Evolutionary conservation across 2,888 invertebrate species (phyloP).

Genomic region (Lepetodrilus schrolli): DNA sequence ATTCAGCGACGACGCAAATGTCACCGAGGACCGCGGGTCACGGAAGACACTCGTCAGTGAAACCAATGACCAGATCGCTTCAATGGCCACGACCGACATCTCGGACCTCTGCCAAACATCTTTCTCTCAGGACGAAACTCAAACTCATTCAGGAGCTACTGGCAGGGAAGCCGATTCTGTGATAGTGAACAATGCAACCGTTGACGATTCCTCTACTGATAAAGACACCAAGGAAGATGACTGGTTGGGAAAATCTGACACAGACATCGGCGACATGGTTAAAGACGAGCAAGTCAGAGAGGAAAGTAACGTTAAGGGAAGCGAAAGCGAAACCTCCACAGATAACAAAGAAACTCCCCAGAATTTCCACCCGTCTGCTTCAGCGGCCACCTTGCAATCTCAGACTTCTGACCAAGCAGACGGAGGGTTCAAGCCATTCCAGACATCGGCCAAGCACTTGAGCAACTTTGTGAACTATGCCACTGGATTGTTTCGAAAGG

Average conservation of each 20-base stretch:
- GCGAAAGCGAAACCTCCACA: constrained; percentile 26
- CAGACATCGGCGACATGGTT: neutral
- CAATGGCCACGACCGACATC: neutral
- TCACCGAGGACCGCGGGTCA: neutral
- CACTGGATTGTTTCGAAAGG: constrained; percentile 86
- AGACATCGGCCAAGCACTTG: constrained; percentile 61
- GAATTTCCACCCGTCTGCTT: neutral
- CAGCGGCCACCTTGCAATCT: neutral
- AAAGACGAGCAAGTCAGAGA: constrained; percentile 40
- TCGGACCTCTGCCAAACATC: constrained; percentile 10
- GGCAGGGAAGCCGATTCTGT: constrained; percentile 6
- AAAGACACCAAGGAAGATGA: neutral
- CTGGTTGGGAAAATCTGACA: too few relatives aligned
- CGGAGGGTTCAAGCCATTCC: constrained; percentile 52
- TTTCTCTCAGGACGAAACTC: constrained; percentile 16
- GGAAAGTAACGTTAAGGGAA: constrained; percentile 55
- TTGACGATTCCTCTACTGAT: neutral
- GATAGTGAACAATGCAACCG: constrained; percentile 16
- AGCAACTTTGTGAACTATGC: constrained; percentile 91
- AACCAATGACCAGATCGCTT: neutral
- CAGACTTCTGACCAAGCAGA: neutral
- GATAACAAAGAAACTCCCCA: neutral
- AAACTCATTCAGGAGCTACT: neutral
- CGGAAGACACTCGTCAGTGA: neutral
- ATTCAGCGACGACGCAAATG: constrained; percentile 24